Evolutionary conservation across 1,140 invertebrate genomes (phyloP).

Genomic region (Drosophila leontia): DNA sequence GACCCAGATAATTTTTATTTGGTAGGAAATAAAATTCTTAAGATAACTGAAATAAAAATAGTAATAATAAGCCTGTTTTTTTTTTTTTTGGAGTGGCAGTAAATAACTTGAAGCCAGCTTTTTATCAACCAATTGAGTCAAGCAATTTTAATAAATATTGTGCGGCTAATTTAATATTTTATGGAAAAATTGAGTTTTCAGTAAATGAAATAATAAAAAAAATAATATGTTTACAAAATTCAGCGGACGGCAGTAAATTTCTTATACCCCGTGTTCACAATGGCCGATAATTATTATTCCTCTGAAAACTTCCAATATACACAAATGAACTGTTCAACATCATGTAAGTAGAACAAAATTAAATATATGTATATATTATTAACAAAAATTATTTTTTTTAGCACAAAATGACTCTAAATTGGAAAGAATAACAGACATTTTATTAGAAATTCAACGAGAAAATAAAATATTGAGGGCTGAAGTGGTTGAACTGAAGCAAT

Average conservation of each 20-base stretch:
- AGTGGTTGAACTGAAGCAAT: too few species aligned
- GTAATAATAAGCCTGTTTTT: background rate
- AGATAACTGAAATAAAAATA: background rate
- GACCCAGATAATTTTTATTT: background rate
- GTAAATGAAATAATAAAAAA: background rate
- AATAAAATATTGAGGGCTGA: too few species aligned
- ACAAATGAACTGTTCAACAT: too few species aligned
- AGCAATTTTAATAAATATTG: background rate
- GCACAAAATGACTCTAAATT: too few species aligned
- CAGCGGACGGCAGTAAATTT: background rate
- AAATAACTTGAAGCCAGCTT: background rate
- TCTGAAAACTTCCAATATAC: too few species aligned
- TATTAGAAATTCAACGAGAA: too few species aligned
- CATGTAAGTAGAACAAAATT: too few species aligned
- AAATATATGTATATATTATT: too few species aligned
- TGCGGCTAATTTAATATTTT: background rate
- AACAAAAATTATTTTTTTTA: too few species aligned
- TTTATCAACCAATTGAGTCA: background rate
- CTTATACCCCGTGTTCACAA: background rate
- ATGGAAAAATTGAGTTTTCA: background rate
- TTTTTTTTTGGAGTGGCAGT: background rate
- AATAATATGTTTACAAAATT: background rate
- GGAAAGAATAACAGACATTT: too few species aligned
- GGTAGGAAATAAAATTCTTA: background rate
- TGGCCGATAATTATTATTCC: background rate